Evolutionary conservation across 1,140 invertebrate genomes (phyloP), one percentile per base, ranked within the genome.

Genomic region (Drosophila bipectinata): DNA sequence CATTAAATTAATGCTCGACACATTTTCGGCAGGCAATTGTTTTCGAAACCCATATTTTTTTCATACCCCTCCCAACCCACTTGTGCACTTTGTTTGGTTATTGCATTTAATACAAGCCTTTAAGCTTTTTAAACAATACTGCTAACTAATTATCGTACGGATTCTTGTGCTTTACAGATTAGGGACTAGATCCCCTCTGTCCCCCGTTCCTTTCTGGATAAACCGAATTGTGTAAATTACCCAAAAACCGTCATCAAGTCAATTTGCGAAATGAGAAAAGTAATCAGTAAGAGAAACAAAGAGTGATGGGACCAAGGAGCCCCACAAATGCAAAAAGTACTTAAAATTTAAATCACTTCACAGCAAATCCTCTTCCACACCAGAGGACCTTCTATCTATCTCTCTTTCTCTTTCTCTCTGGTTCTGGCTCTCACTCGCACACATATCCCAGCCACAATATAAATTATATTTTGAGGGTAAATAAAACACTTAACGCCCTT

Each of bases 401-500:
- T 52, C 63, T n/a, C 9, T 48, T 3, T 28, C 32, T 26, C 9
- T 54, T 14, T 48, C 10, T 26, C 30, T 8, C 18, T 30, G 28
- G 15, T 8, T 28, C 52, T 9, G 37, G 9, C 39, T 24, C 59
- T 37, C 68, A 62, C 57, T 51, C 64, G 14, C 53, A 64, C 66
- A 72, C 72, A 54, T 52, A 72, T 41, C 48, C 48, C 78, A 55
- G 74, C 74, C 72, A 79, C 68, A 71, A 87, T 87, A 87, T 88
- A 88, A 88, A 88, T 88, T 88, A 88, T 88, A 88, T 88, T 88
- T 82, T 67, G 79, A 83, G 83, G 83, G 83, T 88, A 88, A 88
- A 88, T 88, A 88, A 88, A 88, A 88, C 83, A 88, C 83, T 88
- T 88, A 88, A 88, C 83, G 83, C 83, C 83, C 83, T 88, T 88